A percentile compares a stretch with the other conserved stretches of the same genome.
Evolutionary conservation across 2,113 vertebrate genomes (phyloP).

Genomic region (Dicrurus megarhynchus): DNA sequence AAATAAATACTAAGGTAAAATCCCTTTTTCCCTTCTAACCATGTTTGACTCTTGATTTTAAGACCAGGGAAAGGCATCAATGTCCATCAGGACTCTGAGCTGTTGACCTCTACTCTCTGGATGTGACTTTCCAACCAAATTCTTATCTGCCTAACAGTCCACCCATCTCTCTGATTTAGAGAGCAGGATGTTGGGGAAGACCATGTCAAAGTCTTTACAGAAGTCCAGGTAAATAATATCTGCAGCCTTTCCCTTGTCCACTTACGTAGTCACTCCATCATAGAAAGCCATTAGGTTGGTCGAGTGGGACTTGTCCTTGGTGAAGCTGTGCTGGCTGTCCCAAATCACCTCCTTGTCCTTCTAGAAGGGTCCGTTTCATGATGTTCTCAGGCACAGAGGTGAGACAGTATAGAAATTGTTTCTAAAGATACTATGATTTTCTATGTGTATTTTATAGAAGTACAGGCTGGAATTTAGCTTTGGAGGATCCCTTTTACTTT

Average conservation of each 20-base stretch:
- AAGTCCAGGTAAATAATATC: background rate
- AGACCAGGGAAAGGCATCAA: too few relatives aligned
- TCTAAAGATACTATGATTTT: background rate
- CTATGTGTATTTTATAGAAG: background rate
- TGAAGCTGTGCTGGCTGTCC: background rate
- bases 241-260: background rate
- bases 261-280: background rate
- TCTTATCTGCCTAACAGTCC: background rate
- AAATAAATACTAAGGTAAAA: too few relatives aligned
- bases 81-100: background rate
- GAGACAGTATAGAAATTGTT: background rate
- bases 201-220: background rate
- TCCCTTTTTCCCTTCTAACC: too few relatives aligned
- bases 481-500: background rate
- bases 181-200: background rate
- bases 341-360: background rate
- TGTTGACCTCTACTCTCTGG: background rate
- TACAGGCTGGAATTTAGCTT: background rate
- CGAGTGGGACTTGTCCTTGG: fast-evolving
- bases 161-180: background rate
- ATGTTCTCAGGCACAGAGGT: background rate
- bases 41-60: too few relatives aligned
- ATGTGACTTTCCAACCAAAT: background rate
- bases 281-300: background rate
- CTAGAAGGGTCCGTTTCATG: background rate